Conservation (phyloP, 2,113 vertebrate genomes). For the Oreotrochilus melanogaster region DNA sequence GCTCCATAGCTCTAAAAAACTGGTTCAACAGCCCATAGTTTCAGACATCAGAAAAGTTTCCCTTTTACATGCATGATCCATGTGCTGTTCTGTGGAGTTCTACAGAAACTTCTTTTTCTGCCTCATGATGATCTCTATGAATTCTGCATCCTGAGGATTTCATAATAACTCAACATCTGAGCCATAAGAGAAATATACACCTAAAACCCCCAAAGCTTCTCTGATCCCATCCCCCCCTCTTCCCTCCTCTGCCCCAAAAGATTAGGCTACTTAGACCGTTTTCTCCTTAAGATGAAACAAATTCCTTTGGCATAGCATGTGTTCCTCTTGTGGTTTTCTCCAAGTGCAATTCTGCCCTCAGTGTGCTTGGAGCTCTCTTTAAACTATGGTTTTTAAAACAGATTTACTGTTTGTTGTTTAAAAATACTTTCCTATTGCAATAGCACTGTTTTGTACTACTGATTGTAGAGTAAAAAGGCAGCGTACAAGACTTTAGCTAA, state of each 20-base stretch:
- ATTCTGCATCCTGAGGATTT: neutral
- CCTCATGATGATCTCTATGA: neutral
- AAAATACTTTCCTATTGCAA: neutral
- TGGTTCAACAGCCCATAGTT: neutral
- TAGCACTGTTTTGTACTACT: neutral
- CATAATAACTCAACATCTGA: neutral
- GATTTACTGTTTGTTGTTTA: neutral
- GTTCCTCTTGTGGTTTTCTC: neutral
- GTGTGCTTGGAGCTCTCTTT: neutral
- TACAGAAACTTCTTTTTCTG: neutral
- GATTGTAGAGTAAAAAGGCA: neutral
- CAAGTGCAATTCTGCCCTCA: neutral
- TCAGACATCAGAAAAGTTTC: neutral
- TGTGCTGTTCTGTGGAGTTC: neutral
- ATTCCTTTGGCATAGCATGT: neutral
- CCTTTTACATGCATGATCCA: neutral
- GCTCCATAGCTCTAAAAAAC: neutral
- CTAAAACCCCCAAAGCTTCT: neutral
- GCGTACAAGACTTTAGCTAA: neutral
- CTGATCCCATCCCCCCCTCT: too few species aligned
- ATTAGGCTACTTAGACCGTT: neutral
- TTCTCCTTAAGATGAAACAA: neutral
- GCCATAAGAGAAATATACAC: neutral
- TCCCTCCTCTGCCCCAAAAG: neutral
- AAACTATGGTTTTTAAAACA: neutral